phyloP scores from a whole-genome alignment of 35 echinoderm and acorn worm species.

The Eucidaris tribuloides region DNA sequence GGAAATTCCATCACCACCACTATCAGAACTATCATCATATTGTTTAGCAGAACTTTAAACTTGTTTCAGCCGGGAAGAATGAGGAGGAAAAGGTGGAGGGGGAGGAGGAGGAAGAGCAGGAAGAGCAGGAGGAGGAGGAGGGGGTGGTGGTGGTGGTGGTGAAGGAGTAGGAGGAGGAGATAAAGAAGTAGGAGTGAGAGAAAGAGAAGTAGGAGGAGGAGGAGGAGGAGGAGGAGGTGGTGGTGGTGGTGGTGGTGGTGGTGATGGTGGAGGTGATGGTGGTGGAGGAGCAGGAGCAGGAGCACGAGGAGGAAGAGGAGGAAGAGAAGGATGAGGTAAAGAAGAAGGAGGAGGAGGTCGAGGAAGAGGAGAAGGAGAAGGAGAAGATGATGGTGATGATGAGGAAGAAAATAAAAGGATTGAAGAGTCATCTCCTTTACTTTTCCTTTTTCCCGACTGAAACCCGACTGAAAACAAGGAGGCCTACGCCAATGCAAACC shows the following conservation, averaged over 20 bases:
- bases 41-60: too few relatives aligned
- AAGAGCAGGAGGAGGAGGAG: background rate
- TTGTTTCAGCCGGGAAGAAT: too few relatives aligned
- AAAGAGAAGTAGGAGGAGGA: background rate
- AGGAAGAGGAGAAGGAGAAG: background rate
- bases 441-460: too few relatives aligned
- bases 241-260: too few relatives aligned
- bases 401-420: background rate
- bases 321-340: background rate
- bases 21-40: too few relatives aligned
- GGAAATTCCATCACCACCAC: too few relatives aligned
- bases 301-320: background rate
- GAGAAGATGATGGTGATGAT: background rate
- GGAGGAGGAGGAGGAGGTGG: background rate
- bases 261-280: too few relatives aligned
- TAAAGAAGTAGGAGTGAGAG: background rate
- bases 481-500: too few relatives aligned
- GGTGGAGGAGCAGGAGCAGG: too few relatives aligned
- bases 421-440: too few relatives aligned
- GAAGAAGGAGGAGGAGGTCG: background rate
- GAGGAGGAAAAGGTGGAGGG: background rate
- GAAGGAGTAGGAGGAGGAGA: background rate
- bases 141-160: too few relatives aligned
- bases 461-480: too few relatives aligned
- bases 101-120: background rate